Base-by-base conservation (phyloP, 1,140 invertebrate genomes). In the Ips typographus region DNA sequence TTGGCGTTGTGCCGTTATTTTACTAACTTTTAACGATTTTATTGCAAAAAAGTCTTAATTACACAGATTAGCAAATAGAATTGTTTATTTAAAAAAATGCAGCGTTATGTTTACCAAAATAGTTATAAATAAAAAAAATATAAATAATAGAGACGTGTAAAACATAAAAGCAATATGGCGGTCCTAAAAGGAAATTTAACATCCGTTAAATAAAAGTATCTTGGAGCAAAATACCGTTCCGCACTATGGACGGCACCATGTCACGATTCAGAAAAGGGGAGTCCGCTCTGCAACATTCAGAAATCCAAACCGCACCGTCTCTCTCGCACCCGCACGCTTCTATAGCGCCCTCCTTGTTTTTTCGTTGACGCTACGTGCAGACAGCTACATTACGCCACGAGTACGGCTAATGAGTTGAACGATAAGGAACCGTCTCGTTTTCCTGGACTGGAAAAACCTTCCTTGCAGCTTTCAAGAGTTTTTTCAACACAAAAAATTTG, bases 201-300 rank as follows among this genome's bases (percentile, higher is more conserved):
- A 52, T 55, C 40, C n/a, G 44, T 41, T 68, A 52, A 68, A 55
- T 68, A 68, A 59, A 68, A 22, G 40, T 68, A 68, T 63, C 73
- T 65, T 69, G 63, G 68, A 74, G 74, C 74, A 76, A 78, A 75
- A 78, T 77, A 76, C 76, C 76, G 77, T 78, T 78, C 71, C 73
- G 66, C 65, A 76, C 65, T 71, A 71, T 72, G 72, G 77, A 73
- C 72, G 66, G 70, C 76, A 79, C 78, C 78, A 78, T 77, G 76
- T 77, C 75, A 72, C 36, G 38, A 22, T 22, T 41, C 47, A 56
- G 69, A 72, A 78, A 78, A 76, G 75, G 77, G 77, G 75, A 76
- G 78, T 76, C 75, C 64, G 76, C 74, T 74, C 68, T 74, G 71
- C 68, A 76, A 77, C 72, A 71, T 52, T 77, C 77, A 78, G 74